Base-by-base conservation (phyloP, 2,888 invertebrate genomes). In the Archips xylosteana region DNA sequence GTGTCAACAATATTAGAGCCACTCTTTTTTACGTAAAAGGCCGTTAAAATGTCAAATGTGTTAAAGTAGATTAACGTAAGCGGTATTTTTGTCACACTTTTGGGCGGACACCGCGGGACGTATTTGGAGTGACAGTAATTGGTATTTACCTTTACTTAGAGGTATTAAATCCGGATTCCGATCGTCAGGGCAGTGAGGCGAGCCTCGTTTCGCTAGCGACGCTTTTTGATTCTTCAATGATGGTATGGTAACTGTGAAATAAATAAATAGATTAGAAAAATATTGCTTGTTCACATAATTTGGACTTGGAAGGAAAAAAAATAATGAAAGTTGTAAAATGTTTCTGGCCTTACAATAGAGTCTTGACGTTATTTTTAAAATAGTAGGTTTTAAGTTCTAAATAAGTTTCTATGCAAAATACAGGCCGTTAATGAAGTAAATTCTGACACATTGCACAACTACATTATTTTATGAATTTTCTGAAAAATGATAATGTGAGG, bases 91-190 rank as follows among this genome's bases (percentile, higher is more conserved):
- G 9, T 61, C 32, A 3, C 61, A 66, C 60, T 66, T 39, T 36
- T 13, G 36, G 12, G 39, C 10, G 62, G 62, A 62, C 62, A 34
- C 23, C 6, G 9, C 47, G 12, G n/a, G 42, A 70, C 23, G n/a
- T 23, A 64, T 66, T 54, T 15, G 34, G 63, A 66, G 57, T 60
- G 64, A 60, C 65, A 66, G 60, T 71, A 71, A 71, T 71, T 71
- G 61, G 49, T 68, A 64, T 73, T 92, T 95, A 97, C 97, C 97
- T 96, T 97, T 97, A 92, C 97, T 97, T 82, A 97, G 96, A 23
- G 98, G 98, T 79, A 98, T 97, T 80, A 98, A 96, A 88, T 98
- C 98, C 9, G 98, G 98, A 93, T 98, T 98, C 81, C 96, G 95
- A 83, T 98, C 98, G 83, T 98, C 98, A 82, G 96, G 96, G 81